phyloP scores from a whole-genome alignment of 2,113 vertebrate genomes.

The Cottus gobio region DNA sequence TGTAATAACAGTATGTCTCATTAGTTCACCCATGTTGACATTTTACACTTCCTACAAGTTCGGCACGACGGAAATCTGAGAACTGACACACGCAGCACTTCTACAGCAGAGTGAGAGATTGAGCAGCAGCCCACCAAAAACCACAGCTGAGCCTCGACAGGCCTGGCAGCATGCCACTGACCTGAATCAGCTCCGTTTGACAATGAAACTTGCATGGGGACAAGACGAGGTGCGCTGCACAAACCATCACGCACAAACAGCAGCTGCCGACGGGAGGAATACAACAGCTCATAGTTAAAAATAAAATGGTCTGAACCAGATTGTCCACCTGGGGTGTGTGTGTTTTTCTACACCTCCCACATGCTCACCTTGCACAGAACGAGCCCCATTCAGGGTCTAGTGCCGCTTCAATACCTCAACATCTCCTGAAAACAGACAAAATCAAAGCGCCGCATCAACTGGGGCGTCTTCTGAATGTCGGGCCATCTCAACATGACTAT shows the following conservation, averaged over 20 bases:
- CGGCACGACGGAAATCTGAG: background rate
- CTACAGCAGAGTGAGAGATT: conserved; percentile 1
- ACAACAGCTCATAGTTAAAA: conserved; percentile 6
- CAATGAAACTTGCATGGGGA: conserved; percentile 42
- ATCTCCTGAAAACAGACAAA: conserved; percentile 63
- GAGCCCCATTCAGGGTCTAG: conserved; percentile 64
- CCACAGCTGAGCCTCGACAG: conserved; percentile 59
- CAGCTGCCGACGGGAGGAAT: conserved; percentile 13
- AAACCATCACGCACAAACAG: conserved; percentile 10
- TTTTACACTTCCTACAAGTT: background rate
- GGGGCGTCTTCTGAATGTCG: background rate
- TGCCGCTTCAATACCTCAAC: conserved; percentile 63
- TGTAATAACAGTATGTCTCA: background rate
- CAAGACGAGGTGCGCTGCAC: conserved; percentile 10
- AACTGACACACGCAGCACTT: conserved; percentile 7
- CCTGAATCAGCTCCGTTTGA: conserved; percentile 47
- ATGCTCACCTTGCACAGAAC: conserved; percentile 72
- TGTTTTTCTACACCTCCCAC: background rate
- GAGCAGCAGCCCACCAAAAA: conserved; percentile 44
- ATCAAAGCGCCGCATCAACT: conserved; percentile 25
- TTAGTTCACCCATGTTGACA: background rate
- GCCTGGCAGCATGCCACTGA: conserved; percentile 46
- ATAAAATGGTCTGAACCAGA: conserved; percentile 5
- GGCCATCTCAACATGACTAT: conserved; percentile 2
- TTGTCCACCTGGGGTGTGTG: background rate